Evolutionary conservation across 2,113 vertebrate species (phyloP).

Genomic region (Hemichromis elongatus): DNA sequence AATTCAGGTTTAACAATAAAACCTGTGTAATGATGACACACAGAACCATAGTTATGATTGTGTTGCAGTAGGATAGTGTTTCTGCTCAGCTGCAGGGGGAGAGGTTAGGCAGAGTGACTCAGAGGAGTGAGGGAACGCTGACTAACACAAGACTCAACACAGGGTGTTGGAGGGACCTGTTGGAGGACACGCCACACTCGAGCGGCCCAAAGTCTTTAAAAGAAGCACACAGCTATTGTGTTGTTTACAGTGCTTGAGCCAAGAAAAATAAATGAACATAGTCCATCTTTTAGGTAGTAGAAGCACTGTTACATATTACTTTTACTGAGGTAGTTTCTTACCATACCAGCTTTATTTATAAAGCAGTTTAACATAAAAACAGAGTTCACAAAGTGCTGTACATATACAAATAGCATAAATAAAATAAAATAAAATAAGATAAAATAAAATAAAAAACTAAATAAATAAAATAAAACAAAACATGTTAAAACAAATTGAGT

Average conservation of each 20-base stretch:
- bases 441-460: too few species aligned
- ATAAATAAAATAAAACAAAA: too few species aligned
- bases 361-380: too few species aligned
- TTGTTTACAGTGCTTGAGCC: neutral
- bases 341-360: too few species aligned
- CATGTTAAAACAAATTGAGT: too few species aligned
- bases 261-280: neutral
- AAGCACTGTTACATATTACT: neutral
- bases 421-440: too few species aligned
- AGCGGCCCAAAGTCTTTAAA: neutral
- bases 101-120: neutral
- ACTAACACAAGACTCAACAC: neutral
- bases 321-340: neutral
- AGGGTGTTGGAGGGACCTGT: too few species aligned
- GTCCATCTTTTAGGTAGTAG: neutral
- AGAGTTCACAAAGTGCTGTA: too few species aligned
- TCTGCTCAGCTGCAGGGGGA: neutral
- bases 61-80: neutral
- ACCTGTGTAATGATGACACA: neutral
- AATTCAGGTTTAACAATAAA: neutral
- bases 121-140: neutral
- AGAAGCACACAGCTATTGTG: neutral
- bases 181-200: too few species aligned
- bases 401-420: too few species aligned
- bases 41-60: neutral